Evolutionary conservation across 2,797 vertebrate genomes (phyloP).

Genomic region (Leucoraja ocellata): DNA sequence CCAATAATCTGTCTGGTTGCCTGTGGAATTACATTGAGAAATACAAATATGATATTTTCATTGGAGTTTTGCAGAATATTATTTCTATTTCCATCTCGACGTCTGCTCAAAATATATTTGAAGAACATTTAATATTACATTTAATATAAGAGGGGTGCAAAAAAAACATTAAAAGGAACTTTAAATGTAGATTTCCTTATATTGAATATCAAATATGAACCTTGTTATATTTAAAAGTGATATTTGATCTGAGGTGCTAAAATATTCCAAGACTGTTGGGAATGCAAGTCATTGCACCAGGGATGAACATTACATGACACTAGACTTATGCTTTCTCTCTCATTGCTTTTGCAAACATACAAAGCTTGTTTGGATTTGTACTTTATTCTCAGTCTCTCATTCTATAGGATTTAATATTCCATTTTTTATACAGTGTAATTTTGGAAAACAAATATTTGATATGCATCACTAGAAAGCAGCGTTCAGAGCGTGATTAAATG

Average conservation of each 20-base stretch:
- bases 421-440: constrained; percentile 20
- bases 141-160: background rate
- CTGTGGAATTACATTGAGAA: background rate
- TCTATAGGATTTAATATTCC: constrained; percentile 5
- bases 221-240: background rate
- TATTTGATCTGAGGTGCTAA: background rate
- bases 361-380: constrained; percentile 22
- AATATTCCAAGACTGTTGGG: constrained; percentile 21
- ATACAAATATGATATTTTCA: background rate
- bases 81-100: background rate
- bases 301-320: background rate
- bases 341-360: background rate
- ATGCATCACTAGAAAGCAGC: background rate
- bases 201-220: background rate
- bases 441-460: constrained; percentile 25
- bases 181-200: background rate
- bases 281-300: background rate
- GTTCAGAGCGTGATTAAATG: constrained; percentile 3
- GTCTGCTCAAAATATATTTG: background rate
- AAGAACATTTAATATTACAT: background rate
- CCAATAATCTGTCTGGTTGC: background rate
- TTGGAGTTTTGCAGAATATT: background rate
- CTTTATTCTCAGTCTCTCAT: background rate
- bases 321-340: background rate
- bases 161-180: background rate